Evolutionary conservation across 2,888 invertebrate genomes (phyloP).

Genomic region (Eristalinus aeneus): DNA sequence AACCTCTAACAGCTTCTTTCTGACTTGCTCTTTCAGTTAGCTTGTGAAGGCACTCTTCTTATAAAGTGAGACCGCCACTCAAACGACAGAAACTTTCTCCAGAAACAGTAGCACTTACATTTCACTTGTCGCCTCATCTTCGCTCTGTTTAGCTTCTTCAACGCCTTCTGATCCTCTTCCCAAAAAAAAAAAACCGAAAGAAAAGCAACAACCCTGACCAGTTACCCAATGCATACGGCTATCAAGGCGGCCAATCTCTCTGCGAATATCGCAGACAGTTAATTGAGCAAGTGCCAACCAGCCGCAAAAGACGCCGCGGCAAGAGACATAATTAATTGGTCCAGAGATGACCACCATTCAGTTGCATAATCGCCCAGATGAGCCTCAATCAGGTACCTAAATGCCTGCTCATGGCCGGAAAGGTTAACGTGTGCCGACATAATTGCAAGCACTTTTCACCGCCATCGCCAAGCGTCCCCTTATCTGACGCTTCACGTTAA

Average conservation of each 20-base stretch:
- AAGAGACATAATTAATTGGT: conserved; percentile 53
- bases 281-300: conserved; percentile 34
- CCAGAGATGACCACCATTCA: conserved; percentile 22
- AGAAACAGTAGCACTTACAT: neutral
- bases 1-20: no score
- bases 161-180: no score
- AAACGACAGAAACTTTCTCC: neutral
- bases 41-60: neutral
- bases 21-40: no score
- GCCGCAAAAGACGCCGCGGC: conserved; percentile 25
- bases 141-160: no score
- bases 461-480: conserved; percentile 20
- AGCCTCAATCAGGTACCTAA: neutral
- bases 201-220: neutral
- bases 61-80: neutral
- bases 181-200: neutral
- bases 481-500: neutral
- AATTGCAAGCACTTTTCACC: conserved; percentile 49
- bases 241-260: no score
- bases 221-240: neutral
- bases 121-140: neutral
- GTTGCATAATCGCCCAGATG: conserved; percentile 31
- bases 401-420: conserved; percentile 18
- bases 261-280: neutral
- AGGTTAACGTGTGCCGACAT: conserved; percentile 40